phyloP scores from a whole-genome alignment of 2,797 vertebrate genomes.

The Mastacembelus armatus region DNA sequence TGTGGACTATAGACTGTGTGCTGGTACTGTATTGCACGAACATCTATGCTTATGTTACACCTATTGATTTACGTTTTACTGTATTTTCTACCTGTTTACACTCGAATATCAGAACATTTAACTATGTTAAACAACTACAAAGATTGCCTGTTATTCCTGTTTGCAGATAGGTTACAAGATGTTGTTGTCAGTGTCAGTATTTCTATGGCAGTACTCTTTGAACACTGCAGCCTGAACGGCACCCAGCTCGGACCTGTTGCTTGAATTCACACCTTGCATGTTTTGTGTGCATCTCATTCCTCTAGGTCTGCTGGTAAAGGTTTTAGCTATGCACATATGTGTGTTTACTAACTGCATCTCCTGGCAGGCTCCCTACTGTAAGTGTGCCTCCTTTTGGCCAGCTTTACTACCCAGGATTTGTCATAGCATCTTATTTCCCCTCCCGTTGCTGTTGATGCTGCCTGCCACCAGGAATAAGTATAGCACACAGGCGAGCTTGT shows the following conservation, averaged over 20 bases:
- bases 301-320: slow-evolving; percentile 68
- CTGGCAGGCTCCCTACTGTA: slow-evolving; percentile 31
- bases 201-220: slow-evolving; percentile 39
- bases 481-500: slow-evolving; percentile 60
- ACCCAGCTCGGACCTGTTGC: slow-evolving; percentile 59
- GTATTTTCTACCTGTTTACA: slow-evolving; percentile 24
- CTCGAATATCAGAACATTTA: no score
- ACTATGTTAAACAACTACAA: no score
- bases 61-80: background rate
- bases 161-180: slow-evolving; percentile 9
- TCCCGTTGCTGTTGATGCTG: slow-evolving; percentile 32
- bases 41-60: background rate
- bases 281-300: slow-evolving; percentile 79
- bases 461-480: slow-evolving; percentile 60
- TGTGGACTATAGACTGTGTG: slow-evolving; percentile 68
- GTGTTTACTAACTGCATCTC: background rate
- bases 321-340: slow-evolving; percentile 38
- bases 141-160: no score
- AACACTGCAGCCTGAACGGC: slow-evolving; percentile 39
- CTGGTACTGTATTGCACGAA: slow-evolving; percentile 80
- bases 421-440: slow-evolving; percentile 48
- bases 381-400: slow-evolving; percentile 51
- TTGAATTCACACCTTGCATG: slow-evolving; percentile 66
- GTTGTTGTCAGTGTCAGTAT: background rate
- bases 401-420: slow-evolving; percentile 28